Base-by-base conservation (phyloP, 2,888 invertebrate species). In the Xylocampa areola region DNA sequence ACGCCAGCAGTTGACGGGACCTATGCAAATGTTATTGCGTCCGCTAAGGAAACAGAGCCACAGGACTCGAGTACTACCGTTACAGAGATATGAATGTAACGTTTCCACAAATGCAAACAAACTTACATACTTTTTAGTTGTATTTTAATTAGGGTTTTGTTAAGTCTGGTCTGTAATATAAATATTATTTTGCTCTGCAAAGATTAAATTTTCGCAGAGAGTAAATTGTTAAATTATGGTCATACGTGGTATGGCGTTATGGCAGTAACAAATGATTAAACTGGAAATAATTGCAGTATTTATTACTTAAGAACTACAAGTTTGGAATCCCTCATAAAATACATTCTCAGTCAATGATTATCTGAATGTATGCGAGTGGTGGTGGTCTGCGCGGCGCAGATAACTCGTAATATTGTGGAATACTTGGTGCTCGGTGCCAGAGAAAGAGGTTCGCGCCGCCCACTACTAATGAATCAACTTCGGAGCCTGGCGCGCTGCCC, bases 1-100 rank as follows among this genome's bases (percentile, higher is more conserved):
- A 82, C 81, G 81, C 83, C 86, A 86, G 82, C 86, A 85, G 87
- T 86, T 85, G 86, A 85, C 84, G 84, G 80, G 83, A 85, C 88
- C 89, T 90, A 91, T 91, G 91, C 87, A 88, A 90, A 91, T 91
- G 87, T 89, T 89, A 90, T 90, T 86, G 85, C 87, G 84, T 81
- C 83, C 80, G 81, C 82, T 81, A 82, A 82, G 84, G 76, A 84
- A 85, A 86, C 83, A 84, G 74, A 76, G 80, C 77, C 68, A 49
- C 59, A 72, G 68, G 74, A 79, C 71, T 71, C 51, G 51, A 60
- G 40, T 59, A 30, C 51, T 51, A 51, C 27, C 50, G 51, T 53
- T 25, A 50, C 62, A 40, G 48, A 27, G 39, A 47, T 47, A 51
- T 73, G 53, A 73, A 73, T 59, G 44, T 40, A 48, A 57, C 48